phyloP scores from a whole-genome alignment of 2,888 invertebrate species.

The Drosophila tanythrix region DNA sequence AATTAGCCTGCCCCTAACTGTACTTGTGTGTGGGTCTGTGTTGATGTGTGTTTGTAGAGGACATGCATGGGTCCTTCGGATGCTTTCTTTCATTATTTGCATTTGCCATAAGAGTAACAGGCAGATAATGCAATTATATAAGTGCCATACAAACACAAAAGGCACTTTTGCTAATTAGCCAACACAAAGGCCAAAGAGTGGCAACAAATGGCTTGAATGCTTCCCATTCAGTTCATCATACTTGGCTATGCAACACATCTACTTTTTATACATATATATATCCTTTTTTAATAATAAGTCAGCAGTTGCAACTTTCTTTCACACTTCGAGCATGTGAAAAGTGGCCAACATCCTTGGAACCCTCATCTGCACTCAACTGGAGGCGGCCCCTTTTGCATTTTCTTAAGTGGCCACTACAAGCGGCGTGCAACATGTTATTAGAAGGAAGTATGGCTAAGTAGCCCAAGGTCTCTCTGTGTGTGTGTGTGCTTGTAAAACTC shows the following conservation, averaged over 20 bases:
- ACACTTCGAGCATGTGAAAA: slow-evolving; percentile 48
- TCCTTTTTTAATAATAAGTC: slow-evolving; percentile 22
- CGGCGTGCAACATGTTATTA: slow-evolving; percentile 49
- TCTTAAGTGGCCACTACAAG: slow-evolving; percentile 62
- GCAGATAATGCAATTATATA: slow-evolving; percentile 79
- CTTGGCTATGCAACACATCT: not conserved
- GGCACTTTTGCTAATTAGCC: slow-evolving; percentile 76
- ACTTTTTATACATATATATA: not conserved
- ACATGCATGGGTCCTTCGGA: slow-evolving; percentile 50
- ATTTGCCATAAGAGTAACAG: slow-evolving; percentile 63
- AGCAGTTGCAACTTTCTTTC: slow-evolving; percentile 54
- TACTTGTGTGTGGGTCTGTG: slow-evolving; percentile 13
- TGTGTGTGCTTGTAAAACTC: slow-evolving; percentile 52
- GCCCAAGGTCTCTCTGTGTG: slow-evolving; percentile 10
- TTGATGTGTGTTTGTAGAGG: slow-evolving; percentile 18
- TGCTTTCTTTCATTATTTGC: slow-evolving; percentile 76
- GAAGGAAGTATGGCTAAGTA: slow-evolving; percentile 18
- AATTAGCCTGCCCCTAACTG: slow-evolving; percentile 63
- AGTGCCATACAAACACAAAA: slow-evolving; percentile 63
- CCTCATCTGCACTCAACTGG: not conserved
- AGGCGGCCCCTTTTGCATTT: slow-evolving; percentile 33
- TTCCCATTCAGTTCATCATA: slow-evolving; percentile 3
- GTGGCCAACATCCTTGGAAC: slow-evolving; percentile 32
- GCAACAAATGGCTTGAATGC: slow-evolving; percentile 50
- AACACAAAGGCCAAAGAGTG: slow-evolving; percentile 52